A percentile compares a stretch with the other conserved stretches of the same genome.
phyloP scores from a whole-genome alignment of 2,797 vertebrate genomes.

The Poeciliopsis gracilis region DNA sequence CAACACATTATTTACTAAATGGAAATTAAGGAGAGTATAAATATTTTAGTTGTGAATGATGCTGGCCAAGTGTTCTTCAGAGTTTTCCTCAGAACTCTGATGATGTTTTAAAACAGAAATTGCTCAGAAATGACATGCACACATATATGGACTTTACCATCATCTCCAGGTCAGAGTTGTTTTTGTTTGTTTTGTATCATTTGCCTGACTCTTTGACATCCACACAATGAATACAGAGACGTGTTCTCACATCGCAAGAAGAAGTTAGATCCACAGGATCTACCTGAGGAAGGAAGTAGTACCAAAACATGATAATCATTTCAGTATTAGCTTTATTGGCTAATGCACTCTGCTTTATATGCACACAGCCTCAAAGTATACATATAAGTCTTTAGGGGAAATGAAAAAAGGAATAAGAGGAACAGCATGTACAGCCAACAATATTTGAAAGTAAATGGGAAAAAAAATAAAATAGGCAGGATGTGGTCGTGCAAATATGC shows the following conservation, averaged over 20 bases:
- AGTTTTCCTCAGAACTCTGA: slow-evolving; percentile 16
- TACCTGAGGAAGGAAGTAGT: not conserved
- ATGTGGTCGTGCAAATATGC: too few species aligned
- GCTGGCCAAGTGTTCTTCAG: slow-evolving; percentile 10
- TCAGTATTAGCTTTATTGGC: not conserved
- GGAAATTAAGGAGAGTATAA: not conserved
- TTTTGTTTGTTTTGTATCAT: slow-evolving; percentile 35
- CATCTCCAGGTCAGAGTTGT: slow-evolving; percentile 47
- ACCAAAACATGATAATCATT: not conserved
- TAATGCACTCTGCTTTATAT: not conserved
- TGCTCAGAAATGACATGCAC: slow-evolving; percentile 11
- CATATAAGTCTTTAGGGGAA: not conserved
- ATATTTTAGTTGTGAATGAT: slow-evolving; percentile 18
- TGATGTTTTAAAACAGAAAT: slow-evolving; percentile 18
- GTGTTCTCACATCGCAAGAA: slow-evolving; percentile 14
- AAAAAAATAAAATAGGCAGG: too few species aligned
- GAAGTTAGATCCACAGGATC: not conserved
- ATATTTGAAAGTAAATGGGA: too few species aligned
- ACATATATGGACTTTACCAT: slow-evolving; percentile 11
- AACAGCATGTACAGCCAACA: not conserved
- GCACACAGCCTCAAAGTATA: not conserved
- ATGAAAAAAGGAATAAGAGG: too few species aligned
- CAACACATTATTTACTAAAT: not conserved
- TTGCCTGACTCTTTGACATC: slow-evolving; percentile 56
- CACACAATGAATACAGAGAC: slow-evolving; percentile 42